These are phyloP conservation scores for Brachionichthys hirsutus DNA, from an alignment of 2,113 vertebrate genomes.

Conservation along the genomic window DNA sequence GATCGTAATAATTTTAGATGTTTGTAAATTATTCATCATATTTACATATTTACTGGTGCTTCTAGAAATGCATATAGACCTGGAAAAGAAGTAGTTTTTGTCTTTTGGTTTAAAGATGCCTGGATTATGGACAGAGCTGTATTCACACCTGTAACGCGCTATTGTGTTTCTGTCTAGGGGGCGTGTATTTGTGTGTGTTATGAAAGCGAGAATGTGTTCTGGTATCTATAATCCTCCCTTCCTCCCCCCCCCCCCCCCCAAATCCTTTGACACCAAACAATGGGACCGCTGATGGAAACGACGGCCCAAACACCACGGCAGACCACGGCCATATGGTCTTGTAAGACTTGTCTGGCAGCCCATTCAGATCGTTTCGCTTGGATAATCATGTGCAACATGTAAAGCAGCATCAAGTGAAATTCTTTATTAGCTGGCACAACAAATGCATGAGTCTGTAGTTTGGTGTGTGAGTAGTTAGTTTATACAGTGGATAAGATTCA, in stretches of 20 bases:
- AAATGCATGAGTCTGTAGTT: conserved; percentile 21
- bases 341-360: conserved; percentile 56
- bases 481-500: neutral
- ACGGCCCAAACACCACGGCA: conserved; percentile 56
- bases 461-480: conserved; percentile 3
- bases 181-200: conserved; percentile 44
- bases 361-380: conserved; percentile 41
- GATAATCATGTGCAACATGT: conserved; percentile 54
- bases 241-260: conserved; percentile 10
- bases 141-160: conserved; percentile 50
- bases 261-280: conserved; percentile 69
- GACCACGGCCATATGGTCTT: conserved; percentile 65
- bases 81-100: too few species aligned
- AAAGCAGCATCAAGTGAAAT: conserved; percentile 43
- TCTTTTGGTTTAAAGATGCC: conserved; percentile 21
- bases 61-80: neutral
- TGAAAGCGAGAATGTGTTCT: conserved; percentile 64
- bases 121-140: conserved; percentile 40
- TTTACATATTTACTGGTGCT: neutral
- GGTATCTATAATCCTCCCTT: conserved; percentile 61
- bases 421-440: conserved; percentile 36
- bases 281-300: conserved; percentile 64
- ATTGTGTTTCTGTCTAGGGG: conserved; percentile 45
- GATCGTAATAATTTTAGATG: neutral
- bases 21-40: neutral